These are phyloP conservation scores for Dreissena polymorpha DNA, from an alignment of 1,140 invertebrate species.

Conservation along the genomic window DNA sequence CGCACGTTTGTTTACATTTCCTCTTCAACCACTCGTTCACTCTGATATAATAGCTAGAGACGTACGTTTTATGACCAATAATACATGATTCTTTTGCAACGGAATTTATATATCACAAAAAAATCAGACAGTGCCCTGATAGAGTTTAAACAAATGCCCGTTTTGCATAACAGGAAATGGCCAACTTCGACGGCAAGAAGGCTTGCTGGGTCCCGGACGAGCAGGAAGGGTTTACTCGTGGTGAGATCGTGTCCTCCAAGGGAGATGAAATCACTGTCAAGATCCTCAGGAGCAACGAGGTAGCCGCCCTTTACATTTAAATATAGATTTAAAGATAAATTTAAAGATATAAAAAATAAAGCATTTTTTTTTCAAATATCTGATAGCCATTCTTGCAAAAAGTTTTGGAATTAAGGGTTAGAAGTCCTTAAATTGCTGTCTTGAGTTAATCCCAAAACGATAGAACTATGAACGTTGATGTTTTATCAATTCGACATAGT, in stretches of 20 bases:
- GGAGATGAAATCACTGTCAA: constrained; percentile 96
- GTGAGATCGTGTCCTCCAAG: constrained; percentile 98
- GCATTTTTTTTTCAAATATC: background rate
- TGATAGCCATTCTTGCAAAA: no score
- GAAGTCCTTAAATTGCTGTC: background rate
- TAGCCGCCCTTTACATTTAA: constrained; percentile 36
- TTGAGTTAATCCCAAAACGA: background rate
- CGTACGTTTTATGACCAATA: no score
- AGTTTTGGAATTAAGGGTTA: background rate
- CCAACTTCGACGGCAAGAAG: constrained; percentile 97
- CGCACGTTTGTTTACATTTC: no score
- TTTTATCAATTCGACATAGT: no score
- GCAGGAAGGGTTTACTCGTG: constrained; percentile 97
- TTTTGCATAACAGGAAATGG: constrained; percentile 53
- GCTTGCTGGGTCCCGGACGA: constrained; percentile 99
- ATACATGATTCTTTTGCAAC: no score
- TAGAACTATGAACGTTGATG: no score
- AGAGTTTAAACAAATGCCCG: constrained; percentile 10
- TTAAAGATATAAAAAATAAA: background rate
- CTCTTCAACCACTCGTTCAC: no score
- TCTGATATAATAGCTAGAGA: no score
- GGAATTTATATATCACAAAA: no score
- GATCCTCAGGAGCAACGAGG: constrained; percentile 65
- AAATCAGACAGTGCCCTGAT: no score
- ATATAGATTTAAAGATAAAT: constrained; percentile 1